phyloP scores from a whole-genome alignment of 2,113 vertebrate genomes.

The Pseudorasbora parva region DNA sequence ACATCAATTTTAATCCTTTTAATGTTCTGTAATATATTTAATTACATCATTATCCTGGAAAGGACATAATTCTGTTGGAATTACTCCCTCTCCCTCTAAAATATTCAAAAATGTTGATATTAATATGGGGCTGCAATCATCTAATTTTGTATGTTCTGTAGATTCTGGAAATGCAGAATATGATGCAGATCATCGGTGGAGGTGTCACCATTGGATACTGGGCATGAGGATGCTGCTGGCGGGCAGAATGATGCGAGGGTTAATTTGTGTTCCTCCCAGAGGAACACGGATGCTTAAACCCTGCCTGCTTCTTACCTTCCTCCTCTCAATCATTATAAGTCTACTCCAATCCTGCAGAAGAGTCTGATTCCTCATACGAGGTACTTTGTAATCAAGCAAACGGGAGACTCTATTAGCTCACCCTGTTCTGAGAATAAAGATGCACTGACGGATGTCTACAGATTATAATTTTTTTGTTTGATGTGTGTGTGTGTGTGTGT shows the following conservation, averaged over 20 bases:
- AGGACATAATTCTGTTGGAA: not conserved
- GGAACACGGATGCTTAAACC: not conserved
- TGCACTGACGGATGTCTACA: constrained; percentile 37
- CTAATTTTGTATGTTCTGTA: not conserved
- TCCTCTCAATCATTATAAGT: constrained; percentile 24
- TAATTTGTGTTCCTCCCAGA: constrained; percentile 15
- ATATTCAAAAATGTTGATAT: not conserved
- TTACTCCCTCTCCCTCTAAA: not conserved
- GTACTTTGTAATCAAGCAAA: constrained; percentile 41
- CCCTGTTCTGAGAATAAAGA: constrained; percentile 23
- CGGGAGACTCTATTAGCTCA: constrained; percentile 31
- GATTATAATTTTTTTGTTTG: constrained; percentile 6
- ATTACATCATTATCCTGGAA: not conserved
- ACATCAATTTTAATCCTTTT: no score
- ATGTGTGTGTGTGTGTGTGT: not conserved
- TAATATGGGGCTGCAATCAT: not conserved
- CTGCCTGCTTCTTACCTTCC: not conserved
- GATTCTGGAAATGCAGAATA: not conserved
- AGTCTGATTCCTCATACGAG: not conserved
- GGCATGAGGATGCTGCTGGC: not conserved
- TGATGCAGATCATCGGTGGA: not conserved
- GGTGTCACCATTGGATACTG: not conserved
- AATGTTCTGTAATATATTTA: not conserved
- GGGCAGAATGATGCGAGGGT: constrained; percentile 46
- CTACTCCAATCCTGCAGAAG: constrained; percentile 9